Percentiles rank a stretch among this genome's conserved stretches.
phyloP scores from a whole-genome alignment of 2,113 vertebrate genomes.

The Nerophis lumbriciformis region DNA sequence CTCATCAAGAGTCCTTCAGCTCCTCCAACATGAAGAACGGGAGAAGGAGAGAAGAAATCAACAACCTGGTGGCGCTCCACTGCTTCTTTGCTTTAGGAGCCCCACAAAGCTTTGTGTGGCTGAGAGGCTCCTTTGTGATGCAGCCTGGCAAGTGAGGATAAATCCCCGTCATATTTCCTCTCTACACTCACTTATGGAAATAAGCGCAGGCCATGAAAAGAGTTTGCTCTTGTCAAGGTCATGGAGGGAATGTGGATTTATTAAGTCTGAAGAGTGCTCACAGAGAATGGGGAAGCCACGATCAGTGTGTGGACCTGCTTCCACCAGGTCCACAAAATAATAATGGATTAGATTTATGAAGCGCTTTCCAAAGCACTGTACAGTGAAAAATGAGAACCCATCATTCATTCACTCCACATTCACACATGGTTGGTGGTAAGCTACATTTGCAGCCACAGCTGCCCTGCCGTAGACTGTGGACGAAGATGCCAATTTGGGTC shows the following conservation, averaged over 20 bases:
- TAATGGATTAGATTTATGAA: no score
- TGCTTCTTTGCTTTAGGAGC: conserved; percentile 39
- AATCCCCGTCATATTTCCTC: conserved; percentile 55
- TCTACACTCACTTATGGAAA: conserved; percentile 69
- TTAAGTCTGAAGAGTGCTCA: conserved; percentile 39
- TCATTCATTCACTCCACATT: no score
- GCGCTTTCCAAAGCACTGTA: no score
- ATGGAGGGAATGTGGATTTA: conserved; percentile 56
- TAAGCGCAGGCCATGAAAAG: conserved; percentile 49
- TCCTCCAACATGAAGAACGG: conserved; percentile 11
- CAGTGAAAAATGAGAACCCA: no score
- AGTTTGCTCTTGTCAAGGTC: conserved; percentile 62
- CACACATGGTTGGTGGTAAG: no score
- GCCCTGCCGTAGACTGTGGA: no score
- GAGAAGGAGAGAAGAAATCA: neutral
- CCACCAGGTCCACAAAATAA: neutral
- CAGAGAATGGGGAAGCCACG: conserved; percentile 16
- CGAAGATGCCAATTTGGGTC: no score
- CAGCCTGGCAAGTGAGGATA: conserved; percentile 9
- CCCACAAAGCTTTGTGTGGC: conserved; percentile 8
- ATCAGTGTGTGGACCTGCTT: conserved; percentile 7
- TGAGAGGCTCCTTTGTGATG: conserved; percentile 3
- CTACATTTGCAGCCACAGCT: no score
- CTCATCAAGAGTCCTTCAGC: conserved; percentile 2
- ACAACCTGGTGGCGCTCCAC: neutral